Evolutionary conservation across 2,888 invertebrate species (phyloP), one percentile per base, ranked within the genome.

Genomic region (Cephalotes varians): DNA sequence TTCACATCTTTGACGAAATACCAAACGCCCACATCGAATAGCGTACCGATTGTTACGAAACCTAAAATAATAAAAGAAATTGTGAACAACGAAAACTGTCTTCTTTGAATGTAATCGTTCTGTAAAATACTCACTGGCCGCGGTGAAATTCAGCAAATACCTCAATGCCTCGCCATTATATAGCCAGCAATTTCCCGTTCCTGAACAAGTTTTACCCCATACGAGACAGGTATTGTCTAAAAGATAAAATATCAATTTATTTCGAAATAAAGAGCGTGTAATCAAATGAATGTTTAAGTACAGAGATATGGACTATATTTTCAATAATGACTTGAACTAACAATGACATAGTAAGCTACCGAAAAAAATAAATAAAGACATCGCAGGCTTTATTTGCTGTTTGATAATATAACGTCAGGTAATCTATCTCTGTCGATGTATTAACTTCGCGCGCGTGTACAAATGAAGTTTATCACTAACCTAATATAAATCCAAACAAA

Each of bases 121-220:
- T 69, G 18, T 15, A 4, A 69, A 47, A 58, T 12, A 93, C 94
- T 93, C 86, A 95, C 95, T 93, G 86, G 96, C 96, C 64, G 97
- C 96, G 15, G 96, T 96, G 86, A 96, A 95, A 93, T 97, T 97
- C 85, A 97, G 93, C 67, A 96, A 95, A 89, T 96, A 96, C 92
- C 96, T 95, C 87, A 97, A 94, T 6, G 95, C 95, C 90, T 96
- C 95, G 12, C 96, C 96, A 93, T 97, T 96, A 93, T 97, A 97
- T 12, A 97, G 94, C 97, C 97, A 97, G 91, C 97, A 97, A 91
- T 97, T 97, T 85, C 97, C 97, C 71, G 95, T 96, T 76, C 96
- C 96, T 0, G 96, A 95, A 91, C 97, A 97, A 4, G 96, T 97
- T 92, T 96, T 96, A 15, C 97, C 97, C 97, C 97, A 97, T 18